These are phyloP conservation scores for Paraplagusia blochii DNA, from an alignment of 2,113 vertebrate genomes.

Conservation along the genomic window DNA sequence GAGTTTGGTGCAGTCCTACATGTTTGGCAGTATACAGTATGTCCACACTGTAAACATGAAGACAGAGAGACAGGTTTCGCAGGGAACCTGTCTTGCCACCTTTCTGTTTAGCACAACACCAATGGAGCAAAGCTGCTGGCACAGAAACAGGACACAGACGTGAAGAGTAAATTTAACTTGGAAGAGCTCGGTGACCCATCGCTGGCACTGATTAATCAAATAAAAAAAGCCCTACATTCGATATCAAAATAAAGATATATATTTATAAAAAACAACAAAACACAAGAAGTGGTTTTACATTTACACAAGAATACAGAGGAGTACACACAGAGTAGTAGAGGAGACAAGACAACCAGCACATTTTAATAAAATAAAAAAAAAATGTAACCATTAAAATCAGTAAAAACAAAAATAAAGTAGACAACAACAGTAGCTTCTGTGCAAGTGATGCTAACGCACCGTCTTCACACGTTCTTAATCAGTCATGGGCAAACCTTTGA, in stretches of 20 bases:
- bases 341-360: slow-evolving; percentile 51
- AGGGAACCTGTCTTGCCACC: slow-evolving; percentile 35
- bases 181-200: slow-evolving; percentile 12
- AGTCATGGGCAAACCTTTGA: no score
- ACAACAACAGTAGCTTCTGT: slow-evolving; percentile 1
- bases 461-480: slow-evolving; percentile 21
- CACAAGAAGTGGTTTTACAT: slow-evolving; percentile 45
- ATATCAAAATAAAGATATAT: slow-evolving; percentile 24
- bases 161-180: slow-evolving; percentile 27
- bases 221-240: slow-evolving; percentile 46
- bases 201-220: slow-evolving; percentile 26
- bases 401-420: slow-evolving; percentile 1
- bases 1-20: slow-evolving; percentile 58
- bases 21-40: slow-evolving; percentile 70
- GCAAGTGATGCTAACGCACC: slow-evolving; percentile 36
- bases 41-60: slow-evolving; percentile 73
- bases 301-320: slow-evolving; percentile 55
- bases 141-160: slow-evolving; percentile 51
- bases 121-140: slow-evolving; percentile 46
- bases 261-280: slow-evolving; percentile 21
- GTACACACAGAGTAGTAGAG: slow-evolving; percentile 52
- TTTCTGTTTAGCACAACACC: slow-evolving; percentile 45
- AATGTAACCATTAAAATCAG: no score
- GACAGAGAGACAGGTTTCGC: slow-evolving; percentile 48
- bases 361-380: slow-evolving; percentile 39